phyloP scores from a whole-genome alignment of 2,113 vertebrate genomes.

The Albula goreensis region DNA sequence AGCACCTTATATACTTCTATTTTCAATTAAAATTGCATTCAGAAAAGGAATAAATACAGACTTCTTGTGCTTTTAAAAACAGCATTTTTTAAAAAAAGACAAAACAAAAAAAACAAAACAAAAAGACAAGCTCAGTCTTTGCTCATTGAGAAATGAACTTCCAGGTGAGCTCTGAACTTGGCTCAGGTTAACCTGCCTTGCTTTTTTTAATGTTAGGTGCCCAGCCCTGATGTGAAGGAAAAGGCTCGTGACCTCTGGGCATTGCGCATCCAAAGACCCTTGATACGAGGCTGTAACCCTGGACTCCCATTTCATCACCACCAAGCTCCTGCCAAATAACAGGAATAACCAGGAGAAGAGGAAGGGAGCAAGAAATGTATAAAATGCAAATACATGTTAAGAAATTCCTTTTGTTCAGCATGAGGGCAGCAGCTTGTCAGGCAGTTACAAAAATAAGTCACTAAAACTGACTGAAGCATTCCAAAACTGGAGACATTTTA shows the following conservation, averaged over 20 bases:
- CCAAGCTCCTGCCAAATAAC: conserved; percentile 56
- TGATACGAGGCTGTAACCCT: conserved; percentile 54
- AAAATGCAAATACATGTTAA: background rate
- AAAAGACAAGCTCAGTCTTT: background rate
- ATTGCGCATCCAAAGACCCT: conserved; percentile 51
- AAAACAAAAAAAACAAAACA: too few species aligned
- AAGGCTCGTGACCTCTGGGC: conserved; percentile 62
- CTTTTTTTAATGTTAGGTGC: conserved; percentile 48
- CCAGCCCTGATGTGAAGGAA: conserved; percentile 54
- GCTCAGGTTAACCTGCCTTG: background rate
- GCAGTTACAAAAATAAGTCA: background rate
- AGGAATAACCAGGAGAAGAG: conserved; percentile 51
- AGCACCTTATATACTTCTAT: too few species aligned
- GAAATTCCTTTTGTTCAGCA: background rate
- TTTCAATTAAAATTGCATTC: too few species aligned
- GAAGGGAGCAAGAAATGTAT: conserved; percentile 30
- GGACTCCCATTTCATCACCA: conserved; percentile 61
- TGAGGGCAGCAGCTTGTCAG: background rate
- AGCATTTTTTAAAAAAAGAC: too few species aligned
- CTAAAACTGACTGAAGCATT: background rate
- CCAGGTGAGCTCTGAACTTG: background rate
- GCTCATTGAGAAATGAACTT: too few species aligned
- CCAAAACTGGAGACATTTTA: background rate
- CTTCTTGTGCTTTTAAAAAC: too few species aligned
- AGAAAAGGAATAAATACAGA: too few species aligned